Conservation (phyloP, 2,797 vertebrate genomes). For the Geotrypetes seraphini region DNA sequence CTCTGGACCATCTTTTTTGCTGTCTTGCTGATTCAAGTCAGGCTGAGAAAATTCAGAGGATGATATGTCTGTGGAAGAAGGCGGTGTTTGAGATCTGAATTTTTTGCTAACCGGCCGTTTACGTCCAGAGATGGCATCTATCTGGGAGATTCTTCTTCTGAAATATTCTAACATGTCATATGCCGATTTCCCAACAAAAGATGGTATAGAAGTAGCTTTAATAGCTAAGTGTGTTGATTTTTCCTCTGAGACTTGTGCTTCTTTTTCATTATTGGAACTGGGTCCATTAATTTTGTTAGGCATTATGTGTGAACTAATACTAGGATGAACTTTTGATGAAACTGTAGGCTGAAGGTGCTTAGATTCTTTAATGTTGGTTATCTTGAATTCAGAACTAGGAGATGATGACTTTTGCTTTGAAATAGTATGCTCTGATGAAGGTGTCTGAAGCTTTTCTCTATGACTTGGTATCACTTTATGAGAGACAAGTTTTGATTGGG, state of each 20-base stretch:
- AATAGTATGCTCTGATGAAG: constrained; percentile 4
- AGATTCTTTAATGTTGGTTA: background rate
- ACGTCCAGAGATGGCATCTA: constrained; percentile 3
- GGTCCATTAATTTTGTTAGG: background rate
- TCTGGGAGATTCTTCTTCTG: constrained; percentile 29
- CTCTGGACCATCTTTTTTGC: background rate
- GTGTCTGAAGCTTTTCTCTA: constrained; percentile 37
- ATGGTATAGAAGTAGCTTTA: constrained; percentile 1
- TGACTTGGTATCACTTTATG: constrained; percentile 30
- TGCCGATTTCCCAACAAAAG: constrained; percentile 35
- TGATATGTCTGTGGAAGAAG: background rate
- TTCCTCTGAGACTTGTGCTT: background rate
- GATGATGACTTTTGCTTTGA: constrained; percentile 18
- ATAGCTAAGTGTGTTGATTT: constrained; percentile 22
- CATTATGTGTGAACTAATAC: background rate
- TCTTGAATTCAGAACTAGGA: constrained; percentile 3
- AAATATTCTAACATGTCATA: constrained; percentile 16
- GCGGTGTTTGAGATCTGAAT: background rate
- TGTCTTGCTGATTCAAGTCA: constrained; percentile 8
- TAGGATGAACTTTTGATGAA: background rate
- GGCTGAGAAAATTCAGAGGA: background rate
- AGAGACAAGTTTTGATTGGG: constrained; percentile 10
- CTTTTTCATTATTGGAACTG: background rate
- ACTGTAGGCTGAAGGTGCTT: background rate
- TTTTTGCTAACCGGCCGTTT: constrained; percentile 15